Evolutionary conservation across 2,113 vertebrate genomes (phyloP).

Genomic region (Hippocampus guttulatus): DNA sequence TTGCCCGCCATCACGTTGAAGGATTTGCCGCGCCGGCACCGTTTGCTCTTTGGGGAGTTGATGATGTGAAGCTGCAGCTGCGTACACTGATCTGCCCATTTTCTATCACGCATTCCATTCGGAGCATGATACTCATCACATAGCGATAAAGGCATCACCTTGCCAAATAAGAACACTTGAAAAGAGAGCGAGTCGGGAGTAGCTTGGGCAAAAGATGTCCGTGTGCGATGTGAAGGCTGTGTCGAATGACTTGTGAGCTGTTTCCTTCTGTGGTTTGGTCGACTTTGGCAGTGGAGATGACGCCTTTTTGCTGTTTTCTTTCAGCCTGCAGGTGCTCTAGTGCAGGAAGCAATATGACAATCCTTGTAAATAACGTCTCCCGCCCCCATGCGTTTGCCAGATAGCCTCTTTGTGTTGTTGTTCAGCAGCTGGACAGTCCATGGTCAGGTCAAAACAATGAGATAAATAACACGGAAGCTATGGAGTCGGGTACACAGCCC

Average conservation of each 20-base stretch:
- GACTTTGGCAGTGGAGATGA: background rate
- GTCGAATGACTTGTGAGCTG: conserved; percentile 33
- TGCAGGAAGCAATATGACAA: background rate
- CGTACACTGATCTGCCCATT: conserved; percentile 36
- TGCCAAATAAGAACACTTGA: background rate
- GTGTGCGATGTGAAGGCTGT: conserved; percentile 40
- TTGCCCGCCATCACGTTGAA: conserved; percentile 55
- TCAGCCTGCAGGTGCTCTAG: background rate
- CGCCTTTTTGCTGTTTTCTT: background rate
- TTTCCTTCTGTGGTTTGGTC: conserved; percentile 21
- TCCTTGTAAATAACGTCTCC: conserved; percentile 11
- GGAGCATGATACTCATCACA: conserved; percentile 11
- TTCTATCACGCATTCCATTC: conserved; percentile 11
- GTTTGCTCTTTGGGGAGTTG: conserved; percentile 49
- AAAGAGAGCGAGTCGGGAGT: conserved; percentile 7
- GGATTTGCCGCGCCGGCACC: conserved; percentile 44
- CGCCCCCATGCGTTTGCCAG: conserved; percentile 25
- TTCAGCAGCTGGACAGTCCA: conserved; percentile 51
- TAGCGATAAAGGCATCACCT: conserved; percentile 9
- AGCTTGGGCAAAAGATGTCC: conserved; percentile 11
- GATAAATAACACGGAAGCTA: conserved; percentile 66
- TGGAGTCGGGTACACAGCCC: conserved; percentile 48
- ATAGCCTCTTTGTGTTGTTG: conserved; percentile 47
- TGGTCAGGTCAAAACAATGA: conserved; percentile 49
- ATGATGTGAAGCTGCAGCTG: conserved; percentile 29